Percentiles rank a stretch among this genome's conserved stretches.
Evolutionary conservation across 1,140 invertebrate species (phyloP).

Genomic region (Trichonephila inaurata): DNA sequence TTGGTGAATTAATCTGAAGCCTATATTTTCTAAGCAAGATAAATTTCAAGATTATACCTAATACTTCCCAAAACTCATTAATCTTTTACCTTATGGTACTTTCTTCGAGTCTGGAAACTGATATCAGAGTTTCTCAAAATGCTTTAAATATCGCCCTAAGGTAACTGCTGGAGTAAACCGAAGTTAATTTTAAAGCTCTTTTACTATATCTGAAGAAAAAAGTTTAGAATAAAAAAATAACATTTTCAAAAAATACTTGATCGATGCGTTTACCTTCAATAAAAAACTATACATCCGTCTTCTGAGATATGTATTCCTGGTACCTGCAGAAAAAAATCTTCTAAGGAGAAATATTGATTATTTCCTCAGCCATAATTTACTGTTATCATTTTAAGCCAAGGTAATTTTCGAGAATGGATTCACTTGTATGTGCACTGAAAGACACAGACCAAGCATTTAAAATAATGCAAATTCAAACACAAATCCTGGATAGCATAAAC

Average conservation of each 20-base stretch:
- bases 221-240: background rate
- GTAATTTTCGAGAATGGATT: no score
- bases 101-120: background rate
- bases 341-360: background rate
- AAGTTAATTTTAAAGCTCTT: slow-evolving; percentile 18
- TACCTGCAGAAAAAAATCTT: background rate
- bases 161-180: background rate
- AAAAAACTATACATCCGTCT: background rate
- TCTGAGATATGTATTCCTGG: background rate
- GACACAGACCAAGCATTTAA: no score
- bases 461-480: no score
- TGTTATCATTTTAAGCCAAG: background rate
- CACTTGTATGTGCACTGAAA: no score
- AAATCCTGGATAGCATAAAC: no score
- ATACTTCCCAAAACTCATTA: slow-evolving; percentile 4
- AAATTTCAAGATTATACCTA: background rate
- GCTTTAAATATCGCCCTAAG: background rate
- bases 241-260: background rate
- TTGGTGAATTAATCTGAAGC: background rate
- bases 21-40: background rate
- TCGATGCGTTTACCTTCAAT: slow-evolving; percentile 7
- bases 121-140: background rate
- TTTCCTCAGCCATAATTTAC: background rate
- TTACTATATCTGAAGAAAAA: background rate
- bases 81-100: background rate